Conservation (phyloP, 2,888 invertebrate species). For the Lochmaea crataegi region DNA sequence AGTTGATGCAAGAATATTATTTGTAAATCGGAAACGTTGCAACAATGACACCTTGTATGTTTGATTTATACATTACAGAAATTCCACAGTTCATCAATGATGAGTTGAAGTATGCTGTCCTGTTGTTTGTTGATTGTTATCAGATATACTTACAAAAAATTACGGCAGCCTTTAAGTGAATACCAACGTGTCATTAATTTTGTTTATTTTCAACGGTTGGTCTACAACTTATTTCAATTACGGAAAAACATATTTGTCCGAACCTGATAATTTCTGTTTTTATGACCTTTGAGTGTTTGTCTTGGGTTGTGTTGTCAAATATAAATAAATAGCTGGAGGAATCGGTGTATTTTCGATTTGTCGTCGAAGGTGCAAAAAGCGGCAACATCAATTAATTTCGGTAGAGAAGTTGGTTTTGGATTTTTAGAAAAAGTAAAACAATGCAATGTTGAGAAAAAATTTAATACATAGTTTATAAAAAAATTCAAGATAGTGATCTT, state of each 20-base stretch:
- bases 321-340: background rate
- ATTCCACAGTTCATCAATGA: slow-evolving; percentile 32
- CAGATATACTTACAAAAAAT: slow-evolving; percentile 23
- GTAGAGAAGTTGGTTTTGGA: too few species aligned
- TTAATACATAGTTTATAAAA: too few species aligned
- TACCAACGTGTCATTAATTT: slow-evolving; percentile 16
- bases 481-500: too few species aligned
- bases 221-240: slow-evolving; percentile 13
- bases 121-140: slow-evolving; percentile 24
- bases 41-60: slow-evolving; percentile 18
- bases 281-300: slow-evolving; percentile 13
- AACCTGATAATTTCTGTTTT: slow-evolving; percentile 16
- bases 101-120: slow-evolving; percentile 13
- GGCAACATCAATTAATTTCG: background rate
- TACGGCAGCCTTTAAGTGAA: slow-evolving; percentile 16
- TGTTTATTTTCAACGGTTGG: slow-evolving; percentile 17
- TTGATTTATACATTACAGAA: slow-evolving; percentile 37
- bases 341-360: background rate
- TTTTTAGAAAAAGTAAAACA: too few species aligned
- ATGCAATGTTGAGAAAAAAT: too few species aligned
- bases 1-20: too few species aligned
- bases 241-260: slow-evolving; percentile 9
- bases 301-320: slow-evolving; percentile 6
- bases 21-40: background rate
- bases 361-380: background rate